Evolutionary conservation across 2,797 vertebrate genomes (phyloP), one percentile per base, ranked within the genome.

Genomic region (Zalophus californianus): DNA sequence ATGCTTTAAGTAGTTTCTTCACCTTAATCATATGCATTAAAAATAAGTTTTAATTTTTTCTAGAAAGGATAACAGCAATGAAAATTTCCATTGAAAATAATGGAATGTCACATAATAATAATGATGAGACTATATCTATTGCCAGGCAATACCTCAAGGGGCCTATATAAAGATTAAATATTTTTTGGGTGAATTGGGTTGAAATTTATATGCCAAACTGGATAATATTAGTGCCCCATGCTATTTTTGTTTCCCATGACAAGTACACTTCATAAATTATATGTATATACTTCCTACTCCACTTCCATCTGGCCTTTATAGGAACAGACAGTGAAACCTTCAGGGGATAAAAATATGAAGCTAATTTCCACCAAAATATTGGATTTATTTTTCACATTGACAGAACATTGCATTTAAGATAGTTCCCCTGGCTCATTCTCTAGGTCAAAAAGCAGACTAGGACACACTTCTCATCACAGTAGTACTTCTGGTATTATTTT

Each of bases 321-420:
- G 14, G 3, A 86, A 52, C 0, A 89, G 32, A 90, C 11, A 86
- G 75, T 56, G n/a, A 80, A 95, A 56, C 9, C 48, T 56, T 80
- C 54, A n/a, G 38, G 12, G 48, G 44, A 54, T 72, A 80, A 87
- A 96, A 86, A 93, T 60, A 86, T 50, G 3, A 79, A 79, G 5
- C 10, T 48, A 87, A 90, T 78, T 92, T 75, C 14, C 27, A 72
- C 72, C 25, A 94, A 86, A 60, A 70, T 41, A 56, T 21, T 90
- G 16, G 66, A 88, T 66, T 96, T 52, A 88, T 91, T 80, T 80
- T 92, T 85, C 48, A 89, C 12, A 52, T 41, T 50, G 35, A 96
- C 25, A 83, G 56, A 92, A 64, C 15, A 88, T 16, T 68, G 60
- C 18, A 83, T 50, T 86, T 44, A 93, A 83, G 38, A 86, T 62